Percentiles rank a stretch among this genome's conserved stretches.
These are phyloP conservation scores for Nephila pilipes DNA, from an alignment of 1,140 invertebrate species.

Conservation along the genomic window DNA sequence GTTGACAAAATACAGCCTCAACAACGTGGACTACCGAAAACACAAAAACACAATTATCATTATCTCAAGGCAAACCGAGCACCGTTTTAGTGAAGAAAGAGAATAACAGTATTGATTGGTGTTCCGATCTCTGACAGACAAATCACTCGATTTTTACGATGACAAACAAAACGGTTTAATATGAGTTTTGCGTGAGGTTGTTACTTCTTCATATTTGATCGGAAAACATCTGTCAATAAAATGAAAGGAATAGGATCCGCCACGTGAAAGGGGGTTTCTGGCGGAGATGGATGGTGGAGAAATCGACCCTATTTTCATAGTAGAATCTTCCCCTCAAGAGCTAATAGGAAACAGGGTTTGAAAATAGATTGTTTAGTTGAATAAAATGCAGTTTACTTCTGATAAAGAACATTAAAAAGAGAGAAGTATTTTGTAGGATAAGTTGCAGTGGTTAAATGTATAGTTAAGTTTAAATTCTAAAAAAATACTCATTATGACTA, in stretches of 20 bases:
- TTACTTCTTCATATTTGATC: not conserved
- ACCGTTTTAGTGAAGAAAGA: too few relatives aligned
- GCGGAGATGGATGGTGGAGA: not conserved
- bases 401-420: too few relatives aligned
- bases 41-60: too few relatives aligned
- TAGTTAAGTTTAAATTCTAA: too few relatives aligned
- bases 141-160: slow-evolving; percentile 33
- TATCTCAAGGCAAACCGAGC: too few relatives aligned
- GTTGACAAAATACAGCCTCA: too few relatives aligned
- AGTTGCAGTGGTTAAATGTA: not conserved
- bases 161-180: slow-evolving; percentile 19
- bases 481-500: too few relatives aligned
- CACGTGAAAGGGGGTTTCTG: not conserved
- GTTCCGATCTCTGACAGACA: not conserved
- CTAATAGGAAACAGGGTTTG: not conserved
- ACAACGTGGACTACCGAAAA: too few relatives aligned
- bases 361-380: not conserved
- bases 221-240: slow-evolving; percentile 24
- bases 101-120: too few relatives aligned
- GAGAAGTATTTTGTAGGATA: not conserved
- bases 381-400: too few relatives aligned
- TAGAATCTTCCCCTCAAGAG: not conserved
- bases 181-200: slow-evolving; percentile 29
- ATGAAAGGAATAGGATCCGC: not conserved
- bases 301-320: not conserved